These are phyloP conservation scores for Papilio glaucus DNA, from an alignment of 1,140 invertebrate species.

Conservation along the genomic window DNA sequence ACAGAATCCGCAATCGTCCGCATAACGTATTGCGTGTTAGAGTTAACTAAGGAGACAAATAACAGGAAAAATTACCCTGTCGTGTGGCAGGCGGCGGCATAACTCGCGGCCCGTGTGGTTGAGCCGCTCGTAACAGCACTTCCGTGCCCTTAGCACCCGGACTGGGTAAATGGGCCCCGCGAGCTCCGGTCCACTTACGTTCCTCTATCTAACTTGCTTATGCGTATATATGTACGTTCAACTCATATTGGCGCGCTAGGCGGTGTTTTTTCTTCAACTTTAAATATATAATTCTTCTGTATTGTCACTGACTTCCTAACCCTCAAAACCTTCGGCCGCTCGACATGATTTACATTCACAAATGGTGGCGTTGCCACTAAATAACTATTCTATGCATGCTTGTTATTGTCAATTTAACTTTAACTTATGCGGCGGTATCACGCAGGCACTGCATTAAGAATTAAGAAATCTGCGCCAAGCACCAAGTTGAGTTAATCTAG, in stretches of 20 bases:
- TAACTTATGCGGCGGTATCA: too few species aligned
- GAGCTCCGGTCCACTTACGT: constrained; percentile 25
- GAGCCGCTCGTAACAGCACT: constrained; percentile 6
- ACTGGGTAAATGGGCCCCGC: constrained; percentile 30
- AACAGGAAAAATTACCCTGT: constrained; percentile 26
- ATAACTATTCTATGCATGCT: too few species aligned
- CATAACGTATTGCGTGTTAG: constrained; percentile 11
- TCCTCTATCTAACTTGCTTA: constrained; percentile 8
- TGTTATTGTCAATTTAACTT: too few species aligned
- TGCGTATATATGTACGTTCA: neutral
- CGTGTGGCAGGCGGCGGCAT: neutral
- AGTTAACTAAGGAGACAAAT: constrained; percentile 18
- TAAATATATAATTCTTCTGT: too few species aligned
- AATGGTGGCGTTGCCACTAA: too few species aligned
- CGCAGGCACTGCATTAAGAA: too few species aligned
- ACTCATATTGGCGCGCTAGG: neutral
- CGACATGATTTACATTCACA: too few species aligned
- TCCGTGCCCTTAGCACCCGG: constrained; percentile 27
- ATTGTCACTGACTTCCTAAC: too few species aligned
- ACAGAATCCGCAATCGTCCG: neutral
- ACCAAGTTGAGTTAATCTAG: too few species aligned
- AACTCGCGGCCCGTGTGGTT: neutral
- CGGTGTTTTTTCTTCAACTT: too few species aligned
- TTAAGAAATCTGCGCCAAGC: too few species aligned
- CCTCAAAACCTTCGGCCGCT: too few species aligned